Evolutionary conservation across 2,797 vertebrate species (phyloP).

Genomic region (Tachyglossus aculeatus): DNA sequence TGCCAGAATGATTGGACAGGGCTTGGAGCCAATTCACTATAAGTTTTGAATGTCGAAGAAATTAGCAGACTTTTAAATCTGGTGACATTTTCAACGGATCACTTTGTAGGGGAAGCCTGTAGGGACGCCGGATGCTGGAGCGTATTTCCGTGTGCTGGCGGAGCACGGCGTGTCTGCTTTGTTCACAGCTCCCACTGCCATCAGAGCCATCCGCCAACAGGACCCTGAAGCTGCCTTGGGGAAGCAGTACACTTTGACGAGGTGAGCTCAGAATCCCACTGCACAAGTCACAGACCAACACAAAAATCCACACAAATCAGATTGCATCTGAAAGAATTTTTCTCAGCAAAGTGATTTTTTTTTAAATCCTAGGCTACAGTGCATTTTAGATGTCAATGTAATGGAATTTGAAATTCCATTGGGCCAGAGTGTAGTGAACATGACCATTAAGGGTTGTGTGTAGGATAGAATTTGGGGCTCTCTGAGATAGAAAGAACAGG

Average conservation of each 20-base stretch:
- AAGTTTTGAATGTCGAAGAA: conserved; percentile 56
- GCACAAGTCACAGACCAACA: no score
- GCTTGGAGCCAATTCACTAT: no score
- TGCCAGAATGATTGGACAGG: no score
- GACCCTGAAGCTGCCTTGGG: conserved; percentile 84
- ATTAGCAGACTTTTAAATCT: conserved; percentile 64
- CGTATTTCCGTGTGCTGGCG: conserved; percentile 92
- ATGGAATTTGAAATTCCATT: no score
- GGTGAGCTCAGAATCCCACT: conserved; percentile 80
- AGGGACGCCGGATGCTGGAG: conserved; percentile 92
- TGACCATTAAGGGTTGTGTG: no score
- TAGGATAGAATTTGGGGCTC: no score
- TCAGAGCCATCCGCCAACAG: conserved; percentile 95
- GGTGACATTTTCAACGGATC: conserved; percentile 72
- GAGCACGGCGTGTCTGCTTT: conserved; percentile 86
- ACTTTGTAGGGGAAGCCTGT: conserved; percentile 92
- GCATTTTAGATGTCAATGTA: no score
- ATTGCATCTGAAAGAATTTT: conserved; percentile 19
- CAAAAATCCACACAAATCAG: conserved; percentile 28
- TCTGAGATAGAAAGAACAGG: no score
- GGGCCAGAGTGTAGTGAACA: no score
- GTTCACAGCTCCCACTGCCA: conserved; percentile 94
- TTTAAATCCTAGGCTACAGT: no score
- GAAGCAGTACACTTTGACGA: conserved; percentile 82
- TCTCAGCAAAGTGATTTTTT: no score